These are phyloP conservation scores for Charina bottae DNA, from an alignment of 2,113 vertebrate species.

Conservation along the genomic window DNA sequence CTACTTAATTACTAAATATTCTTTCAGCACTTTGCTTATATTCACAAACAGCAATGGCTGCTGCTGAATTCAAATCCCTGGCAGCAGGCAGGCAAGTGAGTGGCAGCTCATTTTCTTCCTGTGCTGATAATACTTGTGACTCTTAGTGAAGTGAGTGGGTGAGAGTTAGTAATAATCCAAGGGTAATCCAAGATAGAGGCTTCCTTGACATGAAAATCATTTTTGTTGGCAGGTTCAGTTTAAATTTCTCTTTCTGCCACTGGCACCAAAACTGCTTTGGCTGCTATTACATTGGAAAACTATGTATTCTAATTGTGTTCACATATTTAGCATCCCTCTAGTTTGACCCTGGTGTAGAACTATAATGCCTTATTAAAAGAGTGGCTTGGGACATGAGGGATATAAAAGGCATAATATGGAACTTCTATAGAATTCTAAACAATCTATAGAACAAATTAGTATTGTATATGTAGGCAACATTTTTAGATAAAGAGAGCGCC, in stretches of 20 bases:
- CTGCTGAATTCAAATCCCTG: background rate
- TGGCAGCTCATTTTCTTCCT: background rate
- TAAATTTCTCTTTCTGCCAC: background rate
- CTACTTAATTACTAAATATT: background rate
- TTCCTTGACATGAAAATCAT: background rate
- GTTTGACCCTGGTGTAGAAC: background rate
- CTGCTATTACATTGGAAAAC: background rate
- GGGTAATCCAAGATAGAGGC: background rate
- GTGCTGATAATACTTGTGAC: background rate
- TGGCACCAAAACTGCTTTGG: background rate
- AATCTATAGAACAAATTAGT: background rate
- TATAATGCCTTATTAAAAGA: background rate
- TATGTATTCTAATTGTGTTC: background rate
- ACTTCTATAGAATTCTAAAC: background rate
- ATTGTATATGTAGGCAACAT: background rate
- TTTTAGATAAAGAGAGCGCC: background rate
- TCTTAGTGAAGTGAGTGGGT: background rate
- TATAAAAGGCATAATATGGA: background rate
- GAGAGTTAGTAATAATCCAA: background rate
- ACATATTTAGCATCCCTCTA: background rate
- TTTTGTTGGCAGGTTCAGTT: background rate
- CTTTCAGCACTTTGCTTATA: background rate
- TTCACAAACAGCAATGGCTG: background rate
- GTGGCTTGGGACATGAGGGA: background rate
- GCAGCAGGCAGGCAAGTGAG: background rate